Base-by-base conservation (phyloP, 2,888 invertebrate genomes). In the Eupithecia pulchellata region DNA sequence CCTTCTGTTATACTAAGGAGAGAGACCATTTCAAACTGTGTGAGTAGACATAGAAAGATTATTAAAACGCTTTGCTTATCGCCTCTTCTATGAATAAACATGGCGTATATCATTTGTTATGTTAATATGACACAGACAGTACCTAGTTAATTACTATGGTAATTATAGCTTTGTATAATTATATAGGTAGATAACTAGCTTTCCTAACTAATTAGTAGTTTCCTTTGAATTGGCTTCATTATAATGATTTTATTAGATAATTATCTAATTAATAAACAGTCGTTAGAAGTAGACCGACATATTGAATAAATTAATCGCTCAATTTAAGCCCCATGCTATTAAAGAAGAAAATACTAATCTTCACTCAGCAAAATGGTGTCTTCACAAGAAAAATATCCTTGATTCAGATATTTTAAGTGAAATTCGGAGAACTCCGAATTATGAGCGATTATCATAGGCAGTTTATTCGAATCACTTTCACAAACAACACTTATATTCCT, bases 51-150 rank as follows among this genome's bases (percentile, higher is more conserved):
- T n/a, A 4, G 17, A 42, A n/a, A 42, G 2, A 42, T 42, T 42
- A n/a, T 2, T 20, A 47, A 42, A 47, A 47, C 42, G n/a, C 42
- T 47, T n/a, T 20, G 42, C 20, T 47, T 9, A 9, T 20, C 42
- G 20, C 42, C 42, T 20, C 20, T 42, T 17, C 9, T 20, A n/a
- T 42, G n/a, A n/a, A 20, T 47, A 9, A 20, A 47, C 42, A 20
- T 11, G 8, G n/a, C 3, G 8, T 55, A 13, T 27, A 27, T 27
- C 27, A 58, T 30, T 30, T 30, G 6, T 11, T 58, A 9, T 58
- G 58, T 58, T 58, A 30, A 58, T 58, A 58, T 30, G 30, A n/a
- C 57, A 29, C 14, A 57, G 27, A 20, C 29, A 57, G n/a, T 25
- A 52, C 2, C 8, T 58, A 17, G 30, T 58, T 58, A 58, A 58